Percentiles rank a stretch among this genome's conserved stretches.
phyloP scores from a whole-genome alignment of 2,888 invertebrate genomes.

The Polymixis lichenea region DNA sequence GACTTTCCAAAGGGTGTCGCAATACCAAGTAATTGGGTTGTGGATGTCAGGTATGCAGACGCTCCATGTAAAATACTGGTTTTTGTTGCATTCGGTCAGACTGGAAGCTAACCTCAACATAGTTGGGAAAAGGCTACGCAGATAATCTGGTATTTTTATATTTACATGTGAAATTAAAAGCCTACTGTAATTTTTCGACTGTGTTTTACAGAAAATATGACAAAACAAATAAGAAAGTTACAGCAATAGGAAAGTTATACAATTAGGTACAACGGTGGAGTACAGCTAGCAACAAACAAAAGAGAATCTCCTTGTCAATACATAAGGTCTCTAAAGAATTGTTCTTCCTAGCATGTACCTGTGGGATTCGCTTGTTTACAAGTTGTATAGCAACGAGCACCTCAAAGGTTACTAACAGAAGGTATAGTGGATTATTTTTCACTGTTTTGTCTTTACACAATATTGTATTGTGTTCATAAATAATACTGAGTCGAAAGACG shows the following conservation, averaged over 20 bases:
- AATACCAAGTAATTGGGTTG: too few relatives aligned
- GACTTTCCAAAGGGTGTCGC: too few relatives aligned
- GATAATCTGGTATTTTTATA: not conserved
- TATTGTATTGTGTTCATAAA: not conserved
- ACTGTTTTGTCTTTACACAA: not conserved
- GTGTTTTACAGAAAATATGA: not conserved
- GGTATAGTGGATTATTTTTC: not conserved
- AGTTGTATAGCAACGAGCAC: not conserved
- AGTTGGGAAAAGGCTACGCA: too few relatives aligned
- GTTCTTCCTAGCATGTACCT: not conserved
- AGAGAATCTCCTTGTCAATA: too few relatives aligned
- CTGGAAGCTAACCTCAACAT: too few relatives aligned
- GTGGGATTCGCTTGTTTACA: constrained; percentile 1
- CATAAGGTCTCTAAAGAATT: not conserved
- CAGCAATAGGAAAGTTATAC: not conserved
- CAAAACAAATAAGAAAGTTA: not conserved
- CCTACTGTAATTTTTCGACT: not conserved
- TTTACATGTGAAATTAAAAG: not conserved
- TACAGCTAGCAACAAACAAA: too few relatives aligned
- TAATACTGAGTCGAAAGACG: too few relatives aligned
- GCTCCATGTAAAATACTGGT: too few relatives aligned
- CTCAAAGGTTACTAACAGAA: not conserved
- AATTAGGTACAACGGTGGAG: not conserved
- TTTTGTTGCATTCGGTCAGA: too few relatives aligned
- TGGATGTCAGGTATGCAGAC: too few relatives aligned